Percentiles rank a stretch among this genome's conserved stretches.
Conservation (phyloP, 2,113 vertebrate species). For the Toxotes chatareus region DNA sequence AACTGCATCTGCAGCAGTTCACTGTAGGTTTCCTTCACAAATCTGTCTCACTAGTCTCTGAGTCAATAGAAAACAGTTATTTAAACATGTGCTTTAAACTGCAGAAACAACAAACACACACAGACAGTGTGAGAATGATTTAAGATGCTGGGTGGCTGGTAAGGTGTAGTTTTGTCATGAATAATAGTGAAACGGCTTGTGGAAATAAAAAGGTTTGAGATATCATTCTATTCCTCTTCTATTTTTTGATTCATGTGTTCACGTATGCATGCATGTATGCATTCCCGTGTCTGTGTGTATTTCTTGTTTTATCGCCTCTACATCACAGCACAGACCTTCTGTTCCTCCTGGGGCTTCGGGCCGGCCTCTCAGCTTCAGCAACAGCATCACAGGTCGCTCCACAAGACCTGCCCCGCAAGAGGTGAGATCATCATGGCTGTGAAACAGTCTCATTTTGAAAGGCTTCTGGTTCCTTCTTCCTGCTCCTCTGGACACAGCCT, state of each 20-base stretch:
- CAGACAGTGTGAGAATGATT: neutral
- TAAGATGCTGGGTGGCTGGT: conserved; percentile 1
- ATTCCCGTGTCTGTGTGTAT: conserved; percentile 23
- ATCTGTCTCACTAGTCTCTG: conserved; percentile 31
- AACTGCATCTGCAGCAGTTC: conserved; percentile 54
- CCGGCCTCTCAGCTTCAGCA: conserved; percentile 26
- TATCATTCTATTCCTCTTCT: neutral
- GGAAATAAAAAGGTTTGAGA: neutral
- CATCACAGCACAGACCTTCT: conserved; percentile 27
- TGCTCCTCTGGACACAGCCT: conserved; percentile 52
- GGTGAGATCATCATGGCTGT: conserved; percentile 57
- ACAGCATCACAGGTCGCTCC: conserved; percentile 52
- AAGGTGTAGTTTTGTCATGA: conserved; percentile 26
- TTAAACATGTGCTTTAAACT: conserved; percentile 6
- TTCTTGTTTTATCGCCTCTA: conserved; percentile 15
- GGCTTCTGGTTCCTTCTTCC: conserved; percentile 38
- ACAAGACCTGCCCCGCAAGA: conserved; percentile 46
- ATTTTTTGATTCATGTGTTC: conserved; percentile 13
- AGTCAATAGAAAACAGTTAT: conserved; percentile 23
- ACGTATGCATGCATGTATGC: neutral
- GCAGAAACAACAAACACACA: neutral
- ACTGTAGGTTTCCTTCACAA: conserved; percentile 18
- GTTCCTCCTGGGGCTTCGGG: conserved; percentile 18
- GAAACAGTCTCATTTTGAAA: conserved; percentile 55
- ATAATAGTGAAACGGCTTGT: conserved; percentile 1